phyloP scores from a whole-genome alignment of 1,140 invertebrate genomes.

The Temnothorax curvispinosus region DNA sequence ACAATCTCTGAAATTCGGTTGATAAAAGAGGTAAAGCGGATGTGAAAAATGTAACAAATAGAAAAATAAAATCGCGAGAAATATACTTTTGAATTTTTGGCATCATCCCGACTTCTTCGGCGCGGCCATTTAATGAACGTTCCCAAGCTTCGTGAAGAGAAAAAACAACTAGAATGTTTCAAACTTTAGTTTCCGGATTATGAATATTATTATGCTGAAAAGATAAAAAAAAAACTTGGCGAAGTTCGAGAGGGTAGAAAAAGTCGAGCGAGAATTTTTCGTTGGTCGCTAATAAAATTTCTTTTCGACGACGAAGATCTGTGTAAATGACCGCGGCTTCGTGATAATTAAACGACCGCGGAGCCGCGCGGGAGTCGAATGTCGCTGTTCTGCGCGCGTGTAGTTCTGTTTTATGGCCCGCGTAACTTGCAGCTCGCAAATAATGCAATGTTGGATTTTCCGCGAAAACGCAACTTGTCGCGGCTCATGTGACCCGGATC shows the following conservation, averaged over 20 bases:
- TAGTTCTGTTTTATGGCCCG: constrained; percentile 30
- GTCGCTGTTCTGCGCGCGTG: background rate
- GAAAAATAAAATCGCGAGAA: background rate
- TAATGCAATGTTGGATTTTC: constrained; percentile 28
- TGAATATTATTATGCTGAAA: background rate
- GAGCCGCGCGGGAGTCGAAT: constrained; percentile 1
- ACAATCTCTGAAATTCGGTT: background rate
- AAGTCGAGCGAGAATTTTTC: background rate
- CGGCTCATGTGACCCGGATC: constrained; percentile 16
- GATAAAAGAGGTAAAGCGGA: background rate
- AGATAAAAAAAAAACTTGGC: background rate
- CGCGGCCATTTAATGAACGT: background rate
- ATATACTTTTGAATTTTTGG: background rate
- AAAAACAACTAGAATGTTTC: background rate
- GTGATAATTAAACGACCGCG: constrained; percentile 30
- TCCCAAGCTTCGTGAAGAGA: background rate
- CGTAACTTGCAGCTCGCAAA: constrained; percentile 29
- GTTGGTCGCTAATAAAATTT: constrained; percentile 9
- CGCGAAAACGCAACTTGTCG: constrained; percentile 38
- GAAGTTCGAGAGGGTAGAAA: background rate
- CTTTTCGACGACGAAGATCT: background rate
- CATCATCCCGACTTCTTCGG: background rate
- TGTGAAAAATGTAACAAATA: background rate
- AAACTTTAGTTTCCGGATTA: background rate
- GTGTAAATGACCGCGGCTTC: background rate